These are phyloP conservation scores for Dicaeum eximium DNA, from an alignment of 2,113 vertebrate genomes.

Conservation along the genomic window DNA sequence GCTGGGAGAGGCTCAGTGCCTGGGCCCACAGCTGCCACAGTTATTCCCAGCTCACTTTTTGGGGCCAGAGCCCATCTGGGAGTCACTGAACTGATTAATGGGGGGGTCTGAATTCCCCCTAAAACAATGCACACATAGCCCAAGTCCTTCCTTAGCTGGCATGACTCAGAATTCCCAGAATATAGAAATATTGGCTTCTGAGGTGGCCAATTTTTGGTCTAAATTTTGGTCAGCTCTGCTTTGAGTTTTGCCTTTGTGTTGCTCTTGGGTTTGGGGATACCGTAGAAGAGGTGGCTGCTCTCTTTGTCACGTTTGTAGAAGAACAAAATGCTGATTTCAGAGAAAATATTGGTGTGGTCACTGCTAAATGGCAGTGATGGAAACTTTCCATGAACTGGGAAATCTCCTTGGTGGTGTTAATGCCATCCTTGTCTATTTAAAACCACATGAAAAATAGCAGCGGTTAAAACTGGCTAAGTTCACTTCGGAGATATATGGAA, in stretches of 20 bases:
- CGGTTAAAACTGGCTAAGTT: neutral
- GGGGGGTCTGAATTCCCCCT: neutral
- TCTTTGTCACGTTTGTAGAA: neutral
- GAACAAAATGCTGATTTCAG: neutral
- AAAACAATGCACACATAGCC: fast-evolving
- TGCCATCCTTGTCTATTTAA: neutral
- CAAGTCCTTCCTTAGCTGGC: neutral
- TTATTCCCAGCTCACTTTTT: neutral
- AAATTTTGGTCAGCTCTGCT: neutral
- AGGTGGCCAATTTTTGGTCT: neutral
- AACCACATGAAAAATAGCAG: neutral
- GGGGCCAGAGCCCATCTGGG: neutral
- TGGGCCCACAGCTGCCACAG: neutral
- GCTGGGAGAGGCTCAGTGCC: neutral
- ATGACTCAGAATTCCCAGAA: neutral
- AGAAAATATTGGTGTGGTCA: neutral
- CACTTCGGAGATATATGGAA: neutral
- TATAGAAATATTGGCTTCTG: neutral
- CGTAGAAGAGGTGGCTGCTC: neutral
- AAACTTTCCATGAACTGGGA: neutral
- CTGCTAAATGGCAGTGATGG: neutral
- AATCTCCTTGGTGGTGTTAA: neutral
- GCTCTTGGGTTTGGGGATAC: neutral
- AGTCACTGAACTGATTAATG: neutral
- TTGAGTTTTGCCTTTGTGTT: neutral